phyloP scores from a whole-genome alignment of 2,888 invertebrate species.

The Drepana falcataria region DNA sequence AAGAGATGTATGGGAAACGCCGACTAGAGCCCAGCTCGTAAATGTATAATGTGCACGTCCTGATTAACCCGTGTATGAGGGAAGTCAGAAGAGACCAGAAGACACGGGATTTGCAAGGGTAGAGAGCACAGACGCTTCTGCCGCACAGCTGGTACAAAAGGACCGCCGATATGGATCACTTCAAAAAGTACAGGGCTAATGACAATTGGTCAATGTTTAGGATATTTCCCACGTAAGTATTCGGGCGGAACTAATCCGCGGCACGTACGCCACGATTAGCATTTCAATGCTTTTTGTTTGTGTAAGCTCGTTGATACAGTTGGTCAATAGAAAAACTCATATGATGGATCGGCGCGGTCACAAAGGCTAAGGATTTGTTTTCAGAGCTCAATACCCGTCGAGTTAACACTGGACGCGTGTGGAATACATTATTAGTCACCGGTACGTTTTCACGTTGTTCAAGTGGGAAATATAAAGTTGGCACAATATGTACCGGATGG shows the following conservation, averaged over 20 bases:
- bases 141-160: too few relatives aligned
- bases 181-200: not conserved
- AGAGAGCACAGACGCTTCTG: too few relatives aligned
- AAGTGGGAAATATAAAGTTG: constrained; percentile 36
- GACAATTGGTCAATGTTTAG: constrained; percentile 19
- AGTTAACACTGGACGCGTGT: constrained; percentile 61
- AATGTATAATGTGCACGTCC: too few relatives aligned
- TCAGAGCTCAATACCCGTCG: constrained; percentile 66
- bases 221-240: constrained; percentile 62
- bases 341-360: constrained; percentile 67
- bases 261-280: constrained; percentile 71
- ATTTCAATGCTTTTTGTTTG: constrained; percentile 75
- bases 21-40: too few relatives aligned
- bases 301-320: constrained; percentile 60
- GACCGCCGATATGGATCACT: not conserved
- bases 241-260: constrained; percentile 62
- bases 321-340: constrained; percentile 67
- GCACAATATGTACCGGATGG: constrained; percentile 33
- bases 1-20: too few relatives aligned
- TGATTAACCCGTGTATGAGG: too few relatives aligned
- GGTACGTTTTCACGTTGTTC: constrained; percentile 36
- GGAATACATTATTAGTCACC: constrained; percentile 59
- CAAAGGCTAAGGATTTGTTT: constrained; percentile 71
- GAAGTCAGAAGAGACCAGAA: too few relatives aligned
- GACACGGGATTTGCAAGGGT: too few relatives aligned